Percentiles rank a stretch among this genome's conserved stretches.
Evolutionary conservation across 2,113 vertebrate species (phyloP).

Genomic region (Serilophus lunatus): DNA sequence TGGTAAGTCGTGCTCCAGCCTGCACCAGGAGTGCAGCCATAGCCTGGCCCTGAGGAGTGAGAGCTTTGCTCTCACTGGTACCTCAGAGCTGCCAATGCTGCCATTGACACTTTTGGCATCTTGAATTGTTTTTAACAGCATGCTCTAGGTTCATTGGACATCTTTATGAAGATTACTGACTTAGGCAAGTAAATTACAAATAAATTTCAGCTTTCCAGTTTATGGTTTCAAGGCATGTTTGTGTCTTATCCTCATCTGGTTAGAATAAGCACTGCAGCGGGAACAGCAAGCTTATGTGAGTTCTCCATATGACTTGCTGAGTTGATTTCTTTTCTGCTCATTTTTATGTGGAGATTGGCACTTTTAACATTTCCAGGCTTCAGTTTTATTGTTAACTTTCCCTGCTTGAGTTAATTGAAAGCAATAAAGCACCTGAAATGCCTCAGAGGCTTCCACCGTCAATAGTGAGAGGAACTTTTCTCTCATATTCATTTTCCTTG

Average conservation of each 20-base stretch:
- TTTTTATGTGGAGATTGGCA: not conserved
- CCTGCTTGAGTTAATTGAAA: constrained; percentile 33
- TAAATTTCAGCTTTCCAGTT: not conserved
- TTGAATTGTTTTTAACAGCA: not conserved
- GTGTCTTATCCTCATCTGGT: not conserved
- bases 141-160: not conserved
- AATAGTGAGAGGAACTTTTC: not conserved
- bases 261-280: not conserved
- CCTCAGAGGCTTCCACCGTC: constrained; percentile 7
- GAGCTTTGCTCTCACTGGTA: not conserved
- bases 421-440: constrained; percentile 23
- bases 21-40: not conserved
- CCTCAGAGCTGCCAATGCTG: not conserved
- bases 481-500: not conserved
- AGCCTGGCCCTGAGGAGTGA: not conserved
- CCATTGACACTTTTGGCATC: not conserved
- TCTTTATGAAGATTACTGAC: not conserved
- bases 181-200: fast-evolving
- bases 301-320: not conserved
- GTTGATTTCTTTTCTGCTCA: not conserved
- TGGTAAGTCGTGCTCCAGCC: not conserved
- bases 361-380: not conserved
- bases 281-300: not conserved
- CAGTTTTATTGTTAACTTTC: constrained; percentile 19
- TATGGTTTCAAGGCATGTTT: not conserved